phyloP scores from a whole-genome alignment of 2,113 vertebrate genomes.

The Neotoma lepida region DNA sequence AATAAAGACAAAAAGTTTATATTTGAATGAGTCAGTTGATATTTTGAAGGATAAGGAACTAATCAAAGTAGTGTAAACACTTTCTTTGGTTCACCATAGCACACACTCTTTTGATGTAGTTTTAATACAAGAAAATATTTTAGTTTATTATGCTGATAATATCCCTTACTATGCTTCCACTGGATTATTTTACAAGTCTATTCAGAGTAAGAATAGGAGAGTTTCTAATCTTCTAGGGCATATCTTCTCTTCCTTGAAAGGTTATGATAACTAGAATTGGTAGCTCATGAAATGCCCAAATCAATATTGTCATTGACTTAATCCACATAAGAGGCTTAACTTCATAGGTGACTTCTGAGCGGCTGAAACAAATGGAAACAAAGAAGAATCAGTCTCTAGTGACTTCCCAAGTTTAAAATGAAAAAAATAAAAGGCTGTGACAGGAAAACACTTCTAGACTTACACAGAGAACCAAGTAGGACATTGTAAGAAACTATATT shows the following conservation, averaged over 20 bases:
- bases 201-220: constrained; percentile 30
- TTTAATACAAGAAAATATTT: constrained; percentile 63
- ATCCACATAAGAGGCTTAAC: constrained; percentile 72
- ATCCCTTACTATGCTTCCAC: constrained; percentile 55
- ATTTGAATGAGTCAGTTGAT: background rate
- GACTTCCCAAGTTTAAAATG: constrained; percentile 65
- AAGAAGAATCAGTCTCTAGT: constrained; percentile 60
- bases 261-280: constrained; percentile 62
- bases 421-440: background rate
- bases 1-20: constrained; percentile 18
- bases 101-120: background rate
- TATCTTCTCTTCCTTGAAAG: constrained; percentile 64
- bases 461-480: background rate
- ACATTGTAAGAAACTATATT: constrained; percentile 18
- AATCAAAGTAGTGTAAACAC: background rate
- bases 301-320: constrained; percentile 64
- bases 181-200: constrained; percentile 68
- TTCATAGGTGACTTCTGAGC: constrained; percentile 65
- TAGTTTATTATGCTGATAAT: constrained; percentile 14
- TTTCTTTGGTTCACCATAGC: background rate
- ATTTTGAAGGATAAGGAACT: background rate
- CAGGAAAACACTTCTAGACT: constrained; percentile 41
- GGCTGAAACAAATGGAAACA: constrained; percentile 69
- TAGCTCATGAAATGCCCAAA: constrained; percentile 54
- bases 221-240: constrained; percentile 55